Evolutionary conservation across 2,797 vertebrate genomes (phyloP), one percentile per base, ranked within the genome.

Genomic region (Melanotaenia trifasciata): DNA sequence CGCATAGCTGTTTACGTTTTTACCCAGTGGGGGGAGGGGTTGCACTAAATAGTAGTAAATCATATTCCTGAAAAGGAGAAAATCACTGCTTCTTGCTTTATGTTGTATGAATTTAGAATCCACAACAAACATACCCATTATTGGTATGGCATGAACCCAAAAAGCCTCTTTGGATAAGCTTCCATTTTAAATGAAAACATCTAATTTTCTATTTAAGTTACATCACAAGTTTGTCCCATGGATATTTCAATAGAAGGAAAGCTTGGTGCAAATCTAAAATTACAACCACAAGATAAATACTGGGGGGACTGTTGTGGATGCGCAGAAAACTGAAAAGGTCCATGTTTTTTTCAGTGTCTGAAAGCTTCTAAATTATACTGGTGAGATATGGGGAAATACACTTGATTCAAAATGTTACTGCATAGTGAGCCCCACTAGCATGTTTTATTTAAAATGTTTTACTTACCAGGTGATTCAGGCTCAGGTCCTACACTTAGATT

Each of bases 401-500:
- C 40, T 22, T 47, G 22, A 43, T 70, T 2, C 20, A 8, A 3
- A 28, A 3, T 28, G 28, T 28, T 28, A n/a, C 16, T 43, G 13
- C 45, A 67, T 14, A 28, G 16, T 51, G 6, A 54, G 16, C 3
- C 1, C 13, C 43, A 32, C 45, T n/a, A 53, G 28, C 5, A 28
- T 3, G 12, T 1, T 26, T 28, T 66, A 20, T 35, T 35, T 24
- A 35, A 20, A 72, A 11, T 40, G 1, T 12, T 32, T 38, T 28
- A 22, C n/a, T 30, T 35, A 95, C 94, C 91, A 92, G 92, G 89
- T 73, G 89, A 74, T 69, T 88, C 75, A 5, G 92, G 80, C 58
- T 87, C 89, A 69, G 90, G 67, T 74, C 82, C 88, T 70, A 93
- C 85, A 67, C 62, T 58, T 28, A 94, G 84, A 79, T 94, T 94